phyloP scores from a whole-genome alignment of 2,888 invertebrate genomes.

The Agrotis ipsilon region DNA sequence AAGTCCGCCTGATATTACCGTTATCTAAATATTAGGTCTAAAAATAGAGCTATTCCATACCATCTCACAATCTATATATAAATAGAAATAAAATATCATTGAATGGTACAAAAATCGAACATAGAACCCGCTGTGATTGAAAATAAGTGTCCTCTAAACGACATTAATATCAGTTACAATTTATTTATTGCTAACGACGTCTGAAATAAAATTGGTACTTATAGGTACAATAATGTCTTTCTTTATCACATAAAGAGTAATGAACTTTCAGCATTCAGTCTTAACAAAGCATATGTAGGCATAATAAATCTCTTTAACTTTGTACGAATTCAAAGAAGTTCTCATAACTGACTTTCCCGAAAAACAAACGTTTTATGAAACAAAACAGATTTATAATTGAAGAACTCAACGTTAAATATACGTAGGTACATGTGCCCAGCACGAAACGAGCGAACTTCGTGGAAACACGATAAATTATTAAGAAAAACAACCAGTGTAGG shows the following conservation, averaged over 20 bases:
- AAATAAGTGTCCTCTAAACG: constrained; percentile 22
- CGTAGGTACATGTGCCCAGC: constrained; percentile 45
- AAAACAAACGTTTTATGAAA: constrained; percentile 44
- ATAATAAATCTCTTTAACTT: constrained; percentile 38
- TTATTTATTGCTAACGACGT: constrained; percentile 4
- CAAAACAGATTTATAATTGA: constrained; percentile 63
- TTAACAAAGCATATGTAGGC: constrained; percentile 10
- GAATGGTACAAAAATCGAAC: constrained; percentile 3
- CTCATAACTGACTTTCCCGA: constrained; percentile 30
- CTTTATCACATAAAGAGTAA: constrained; percentile 12
- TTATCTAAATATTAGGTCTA: background rate
- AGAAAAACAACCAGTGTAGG: constrained; percentile 65
- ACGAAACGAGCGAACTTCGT: constrained; percentile 58
- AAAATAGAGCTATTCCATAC: constrained; percentile 5
- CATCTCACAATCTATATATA: background rate
- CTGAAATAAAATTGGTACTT: constrained; percentile 2
- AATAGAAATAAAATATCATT: constrained; percentile 2
- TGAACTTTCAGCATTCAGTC: background rate
- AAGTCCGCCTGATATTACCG: too few relatives aligned
- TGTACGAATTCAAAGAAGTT: constrained; percentile 23
- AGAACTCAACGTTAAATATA: constrained; percentile 52
- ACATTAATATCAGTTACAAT: constrained; percentile 17
- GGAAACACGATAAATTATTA: constrained; percentile 65
- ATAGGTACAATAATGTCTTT: background rate
- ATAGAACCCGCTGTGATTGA: background rate